These are phyloP conservation scores for Agriopis leucophaearia DNA, from an alignment of 2,888 invertebrate genomes.

Conservation along the genomic window DNA sequence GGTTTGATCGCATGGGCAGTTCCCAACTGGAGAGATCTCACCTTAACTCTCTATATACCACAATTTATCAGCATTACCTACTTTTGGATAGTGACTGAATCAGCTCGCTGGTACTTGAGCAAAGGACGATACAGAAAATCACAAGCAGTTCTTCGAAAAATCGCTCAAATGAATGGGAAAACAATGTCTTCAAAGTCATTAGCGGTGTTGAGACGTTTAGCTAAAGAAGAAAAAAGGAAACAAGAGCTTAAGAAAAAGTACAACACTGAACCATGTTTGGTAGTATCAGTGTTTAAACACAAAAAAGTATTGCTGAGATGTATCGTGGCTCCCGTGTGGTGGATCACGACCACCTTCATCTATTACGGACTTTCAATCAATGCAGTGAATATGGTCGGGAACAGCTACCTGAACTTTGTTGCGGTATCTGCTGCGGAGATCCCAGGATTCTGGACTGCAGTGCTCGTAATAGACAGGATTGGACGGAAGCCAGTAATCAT, in stretches of 20 bases:
- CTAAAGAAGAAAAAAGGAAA: conserved; percentile 57
- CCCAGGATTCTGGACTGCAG: conserved; percentile 88
- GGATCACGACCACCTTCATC: conserved; percentile 88
- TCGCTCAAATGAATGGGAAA: conserved; percentile 87
- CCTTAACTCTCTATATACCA: conserved; percentile 89
- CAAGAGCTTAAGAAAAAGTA: conserved; percentile 40
- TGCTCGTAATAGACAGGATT: conserved; percentile 83
- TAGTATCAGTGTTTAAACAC: conserved; percentile 63
- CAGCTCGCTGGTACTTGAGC: conserved; percentile 91
- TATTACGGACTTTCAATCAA: conserved; percentile 89
- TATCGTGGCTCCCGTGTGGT: conserved; percentile 79
- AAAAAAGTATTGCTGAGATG: conserved; percentile 62
- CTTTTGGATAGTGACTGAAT: conserved; percentile 90
- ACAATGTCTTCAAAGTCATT: conserved; percentile 67
- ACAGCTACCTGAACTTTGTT: conserved; percentile 88
- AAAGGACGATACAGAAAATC: conserved; percentile 89
- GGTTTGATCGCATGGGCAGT: conserved; percentile 87
- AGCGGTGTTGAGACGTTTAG: conserved; percentile 57
- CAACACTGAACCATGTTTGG: conserved; percentile 64
- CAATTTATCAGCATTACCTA: conserved; percentile 88
- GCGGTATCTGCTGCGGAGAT: conserved; percentile 87
- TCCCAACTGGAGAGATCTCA: conserved; percentile 89
- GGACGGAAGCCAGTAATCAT: conserved; percentile 87
- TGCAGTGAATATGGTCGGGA: conserved; percentile 87
- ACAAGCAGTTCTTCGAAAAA: conserved; percentile 85